Base-by-base conservation (phyloP, 2,888 invertebrate genomes). In the Thalpophila matura region DNA sequence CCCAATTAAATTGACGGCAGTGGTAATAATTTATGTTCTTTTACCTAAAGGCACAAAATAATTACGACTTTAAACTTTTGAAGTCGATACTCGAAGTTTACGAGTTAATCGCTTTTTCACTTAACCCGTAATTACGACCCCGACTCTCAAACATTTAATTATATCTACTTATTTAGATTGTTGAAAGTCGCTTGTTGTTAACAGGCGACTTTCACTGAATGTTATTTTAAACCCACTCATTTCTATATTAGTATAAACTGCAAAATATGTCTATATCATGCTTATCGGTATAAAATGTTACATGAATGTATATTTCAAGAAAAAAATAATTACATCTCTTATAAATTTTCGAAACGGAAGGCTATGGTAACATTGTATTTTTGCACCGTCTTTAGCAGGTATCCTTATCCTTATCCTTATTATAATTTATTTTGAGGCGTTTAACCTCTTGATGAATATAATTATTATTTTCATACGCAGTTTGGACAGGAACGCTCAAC, bases 371-470 rank as follows among this genome's bases (percentile, higher is more conserved):
- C 24, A 33, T 43, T 10, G 24, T 49, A 20, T 64, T 53, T 33
- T 66, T 42, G 0, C 27, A 64, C 3, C 66, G 24, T 45, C 14
- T 54, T 49, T 33, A 35, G 38, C 49, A 35, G n/a, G n/a, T n/a
- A n/a, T n/a, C n/a, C n/a, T n/a, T n/a, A n/a, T n/a, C n/a, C n/a
- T 70, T 47, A 47, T 38, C 47, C 20, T 62, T 64, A 50, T 58
- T 49, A 62, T 57, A 59, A 56, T 53, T 54, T 59, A 55, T 40
- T 62, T 56, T 50, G 29, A 14, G 18, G 14, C 55, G 43, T 55
- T 60, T 67, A 63, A 20, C 47, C 50, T 14, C n/a, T 56, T 60
- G 47, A 50, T 67, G 55, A 77, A 73, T 63, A 58, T 63, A n/a
- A n/a, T n/a, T n/a, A 20, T 60, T 56, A 64, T 67, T 45, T 53